phyloP scores from a whole-genome alignment of 2,888 invertebrate species.

The Machimus rusticus region DNA sequence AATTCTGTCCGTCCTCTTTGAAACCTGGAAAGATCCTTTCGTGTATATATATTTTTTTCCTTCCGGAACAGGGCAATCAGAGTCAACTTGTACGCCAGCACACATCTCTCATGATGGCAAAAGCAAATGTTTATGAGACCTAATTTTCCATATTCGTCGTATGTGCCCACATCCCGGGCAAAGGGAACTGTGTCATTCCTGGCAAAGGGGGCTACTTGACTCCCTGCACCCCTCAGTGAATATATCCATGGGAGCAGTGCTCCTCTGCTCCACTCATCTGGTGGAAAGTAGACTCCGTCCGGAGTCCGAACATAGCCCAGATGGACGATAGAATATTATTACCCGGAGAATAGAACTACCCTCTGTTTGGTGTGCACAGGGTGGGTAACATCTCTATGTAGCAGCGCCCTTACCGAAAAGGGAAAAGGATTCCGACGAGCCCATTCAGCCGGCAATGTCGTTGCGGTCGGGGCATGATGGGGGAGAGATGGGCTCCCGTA shows the following conservation, averaged over 20 bases:
- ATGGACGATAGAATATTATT: constrained; percentile 18
- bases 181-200: neutral
- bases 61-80: neutral
- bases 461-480: neutral
- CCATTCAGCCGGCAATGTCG: neutral
- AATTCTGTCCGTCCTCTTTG: neutral
- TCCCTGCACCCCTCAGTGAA: neutral
- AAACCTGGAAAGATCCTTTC: neutral
- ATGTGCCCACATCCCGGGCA: neutral
- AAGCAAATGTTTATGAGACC: neutral
- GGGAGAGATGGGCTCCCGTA: neutral
- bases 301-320: neutral
- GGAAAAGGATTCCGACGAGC: neutral
- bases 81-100: neutral
- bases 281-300: neutral
- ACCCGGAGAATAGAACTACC: neutral
- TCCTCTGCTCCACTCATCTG: neutral
- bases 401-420: neutral
- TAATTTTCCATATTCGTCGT: neutral
- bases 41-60: neutral
- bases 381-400: neutral
- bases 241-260: neutral
- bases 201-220: neutral
- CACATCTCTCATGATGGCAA: neutral
- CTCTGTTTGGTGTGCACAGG: neutral